Percentiles rank a stretch among this genome's conserved stretches.
Conservation (phyloP, 1,140 invertebrate species). For the Tenebrio molitor region DNA sequence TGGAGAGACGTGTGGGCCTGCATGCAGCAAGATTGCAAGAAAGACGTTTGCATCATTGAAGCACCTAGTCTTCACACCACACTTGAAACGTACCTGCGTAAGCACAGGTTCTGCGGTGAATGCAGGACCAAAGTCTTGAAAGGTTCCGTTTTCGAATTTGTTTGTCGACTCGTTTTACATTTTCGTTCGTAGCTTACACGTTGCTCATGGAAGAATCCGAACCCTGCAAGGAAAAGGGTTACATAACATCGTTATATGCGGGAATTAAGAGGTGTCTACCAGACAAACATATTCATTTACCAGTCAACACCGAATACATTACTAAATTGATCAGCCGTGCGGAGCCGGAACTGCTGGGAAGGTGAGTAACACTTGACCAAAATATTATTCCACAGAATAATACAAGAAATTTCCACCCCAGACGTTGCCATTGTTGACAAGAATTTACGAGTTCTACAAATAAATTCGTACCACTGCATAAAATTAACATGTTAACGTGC, state of each 20-base stretch:
- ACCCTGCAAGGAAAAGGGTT: slow-evolving; percentile 88
- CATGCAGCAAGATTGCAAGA: slow-evolving; percentile 85
- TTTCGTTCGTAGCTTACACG: slow-evolving; percentile 84
- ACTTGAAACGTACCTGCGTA: slow-evolving; percentile 89
- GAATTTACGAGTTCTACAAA: too few relatives aligned
- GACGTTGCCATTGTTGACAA: too few relatives aligned
- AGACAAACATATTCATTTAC: slow-evolving; percentile 89
- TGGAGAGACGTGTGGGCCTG: slow-evolving; percentile 91
- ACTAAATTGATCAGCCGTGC: slow-evolving; percentile 87
- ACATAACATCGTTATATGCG: slow-evolving; percentile 86
- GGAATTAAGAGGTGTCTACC: slow-evolving; percentile 88
- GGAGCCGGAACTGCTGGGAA: slow-evolving; percentile 90
- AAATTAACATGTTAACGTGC: too few relatives aligned
- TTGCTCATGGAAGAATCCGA: slow-evolving; percentile 89
- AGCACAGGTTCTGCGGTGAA: slow-evolving; percentile 93
- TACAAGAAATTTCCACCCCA: too few relatives aligned
- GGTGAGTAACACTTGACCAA: slow-evolving; percentile 68
- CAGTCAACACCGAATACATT: slow-evolving; percentile 89
- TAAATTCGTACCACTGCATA: too few relatives aligned
- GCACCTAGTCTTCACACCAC: slow-evolving; percentile 85
- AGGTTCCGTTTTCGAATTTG: slow-evolving; percentile 52
- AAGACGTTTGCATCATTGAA: slow-evolving; percentile 89
- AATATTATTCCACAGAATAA: too few relatives aligned
- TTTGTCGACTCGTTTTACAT: background rate
- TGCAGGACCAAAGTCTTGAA: slow-evolving; percentile 88